A percentile compares a stretch with the other conserved stretches of the same genome.
Conservation (phyloP, 2,113 vertebrate species). For the Mobula birostris region DNA sequence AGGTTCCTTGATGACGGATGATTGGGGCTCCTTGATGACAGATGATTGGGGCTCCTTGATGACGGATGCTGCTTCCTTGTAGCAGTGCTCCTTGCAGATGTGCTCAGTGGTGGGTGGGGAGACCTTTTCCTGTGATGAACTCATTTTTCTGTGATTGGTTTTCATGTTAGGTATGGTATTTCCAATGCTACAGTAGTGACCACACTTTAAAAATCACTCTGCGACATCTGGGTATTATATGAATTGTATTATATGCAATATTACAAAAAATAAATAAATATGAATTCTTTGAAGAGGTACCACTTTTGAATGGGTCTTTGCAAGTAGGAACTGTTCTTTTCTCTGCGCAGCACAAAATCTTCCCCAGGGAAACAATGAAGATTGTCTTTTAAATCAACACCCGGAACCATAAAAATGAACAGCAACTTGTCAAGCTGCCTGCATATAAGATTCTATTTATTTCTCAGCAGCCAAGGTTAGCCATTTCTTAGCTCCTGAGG, state of each 20-base stretch:
- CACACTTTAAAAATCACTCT: not conserved
- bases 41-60: no score
- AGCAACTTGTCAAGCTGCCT: not conserved
- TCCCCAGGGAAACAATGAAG: not conserved
- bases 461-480: constrained; percentile 6
- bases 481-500: not conserved
- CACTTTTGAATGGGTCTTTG: not conserved
- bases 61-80: no score
- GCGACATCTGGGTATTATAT: not conserved
- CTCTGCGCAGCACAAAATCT: not conserved
- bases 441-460: not conserved
- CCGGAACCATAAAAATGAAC: no score
- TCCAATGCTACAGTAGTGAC: not conserved
- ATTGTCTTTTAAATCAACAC: constrained; percentile 3
- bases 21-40: no score
- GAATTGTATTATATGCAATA: not conserved
- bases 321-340: not conserved
- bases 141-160: no score
- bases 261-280: no score
- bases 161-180: not conserved
- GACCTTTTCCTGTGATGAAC: no score
- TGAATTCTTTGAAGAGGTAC: not conserved
- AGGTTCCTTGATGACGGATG: no score
- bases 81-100: no score
- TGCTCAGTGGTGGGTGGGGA: no score